phyloP scores from a whole-genome alignment of 37 sponge, comb jelly and placozoan species.

The Crambe crambe region DNA sequence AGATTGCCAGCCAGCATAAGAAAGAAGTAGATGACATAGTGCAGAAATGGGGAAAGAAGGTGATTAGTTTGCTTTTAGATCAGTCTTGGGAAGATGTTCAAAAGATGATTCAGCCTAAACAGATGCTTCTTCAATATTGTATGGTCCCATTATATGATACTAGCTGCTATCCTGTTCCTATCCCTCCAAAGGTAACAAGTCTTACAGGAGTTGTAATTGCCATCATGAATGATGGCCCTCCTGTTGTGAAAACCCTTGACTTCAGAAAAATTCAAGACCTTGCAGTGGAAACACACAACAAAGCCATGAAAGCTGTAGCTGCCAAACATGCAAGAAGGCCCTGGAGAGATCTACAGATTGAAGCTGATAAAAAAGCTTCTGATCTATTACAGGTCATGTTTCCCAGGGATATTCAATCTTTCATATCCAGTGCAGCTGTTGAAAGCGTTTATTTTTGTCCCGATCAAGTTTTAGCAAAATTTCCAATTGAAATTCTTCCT shows the following conservation, averaged over 20 bases:
- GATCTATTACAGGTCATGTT: constrained; percentile 18
- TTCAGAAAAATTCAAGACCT: constrained; percentile 18
- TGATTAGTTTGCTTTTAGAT: background rate
- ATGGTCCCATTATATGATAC: constrained; percentile 36
- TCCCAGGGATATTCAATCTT: too few relatives aligned
- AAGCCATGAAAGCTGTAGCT: constrained; percentile 35
- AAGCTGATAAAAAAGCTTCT: constrained; percentile 21
- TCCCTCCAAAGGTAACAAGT: constrained; percentile 28
- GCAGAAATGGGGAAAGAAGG: constrained; percentile 33
- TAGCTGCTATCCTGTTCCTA: constrained; percentile 31
- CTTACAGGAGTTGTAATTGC: constrained; percentile 13
- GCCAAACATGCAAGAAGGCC: constrained; percentile 32
- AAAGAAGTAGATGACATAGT: constrained; percentile 10
- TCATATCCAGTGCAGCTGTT: too few relatives aligned
- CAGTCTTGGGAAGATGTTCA: constrained; percentile 23
- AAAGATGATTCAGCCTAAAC: constrained; percentile 17
- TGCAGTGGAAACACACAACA: constrained; percentile 4
- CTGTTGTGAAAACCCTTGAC: constrained; percentile 17
- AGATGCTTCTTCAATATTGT: constrained; percentile 28
- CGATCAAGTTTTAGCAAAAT: too few relatives aligned
- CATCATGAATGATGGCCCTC: background rate
- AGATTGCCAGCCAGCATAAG: constrained; percentile 12
- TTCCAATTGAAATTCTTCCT: too few relatives aligned
- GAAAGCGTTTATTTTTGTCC: too few relatives aligned
- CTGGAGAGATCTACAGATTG: constrained; percentile 9